Evolutionary conservation across 2,113 vertebrate species (phyloP).

Genomic region (Beaufortia kweichowensis): DNA sequence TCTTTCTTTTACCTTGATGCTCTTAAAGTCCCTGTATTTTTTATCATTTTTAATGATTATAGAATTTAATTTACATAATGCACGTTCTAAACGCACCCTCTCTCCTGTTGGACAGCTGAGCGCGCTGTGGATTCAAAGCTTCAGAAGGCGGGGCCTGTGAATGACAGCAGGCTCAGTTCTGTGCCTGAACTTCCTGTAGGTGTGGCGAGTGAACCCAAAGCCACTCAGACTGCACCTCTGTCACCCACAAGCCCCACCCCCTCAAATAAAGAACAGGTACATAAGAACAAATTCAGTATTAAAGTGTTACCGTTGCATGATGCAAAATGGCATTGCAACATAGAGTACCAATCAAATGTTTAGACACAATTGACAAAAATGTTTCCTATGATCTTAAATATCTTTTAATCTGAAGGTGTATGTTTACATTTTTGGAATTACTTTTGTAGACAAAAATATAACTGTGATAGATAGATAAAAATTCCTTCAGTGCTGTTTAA

Average conservation of each 20-base stretch:
- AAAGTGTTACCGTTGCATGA: conserved; percentile 16
- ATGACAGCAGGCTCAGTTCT: conserved; percentile 55
- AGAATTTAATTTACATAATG: conserved; percentile 10
- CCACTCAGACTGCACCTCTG: conserved; percentile 77
- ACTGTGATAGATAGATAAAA: too few relatives aligned
- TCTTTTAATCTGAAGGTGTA: too few relatives aligned
- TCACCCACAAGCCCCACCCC: conserved; percentile 62
- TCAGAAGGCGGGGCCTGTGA: conserved; percentile 49
- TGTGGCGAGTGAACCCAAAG: conserved; percentile 63
- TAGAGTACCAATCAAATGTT: too few relatives aligned
- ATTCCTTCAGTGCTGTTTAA: too few relatives aligned
- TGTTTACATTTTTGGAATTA: too few relatives aligned
- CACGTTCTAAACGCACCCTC: conserved; percentile 14
- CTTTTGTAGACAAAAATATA: too few relatives aligned
- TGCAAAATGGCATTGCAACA: not conserved
- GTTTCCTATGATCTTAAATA: too few relatives aligned
- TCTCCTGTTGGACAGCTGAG: conserved; percentile 57
- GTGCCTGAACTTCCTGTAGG: conserved; percentile 54
- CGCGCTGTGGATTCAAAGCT: conserved; percentile 54
- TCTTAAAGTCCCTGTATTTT: not conserved
- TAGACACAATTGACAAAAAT: too few relatives aligned
- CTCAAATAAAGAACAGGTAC: conserved; percentile 79
- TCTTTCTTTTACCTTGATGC: conserved; percentile 2
- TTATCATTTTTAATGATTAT: not conserved
- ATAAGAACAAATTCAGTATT: conserved; percentile 43